These are phyloP conservation scores for Tyrannus savana DNA, from an alignment of 2,113 vertebrate genomes.

Conservation along the genomic window DNA sequence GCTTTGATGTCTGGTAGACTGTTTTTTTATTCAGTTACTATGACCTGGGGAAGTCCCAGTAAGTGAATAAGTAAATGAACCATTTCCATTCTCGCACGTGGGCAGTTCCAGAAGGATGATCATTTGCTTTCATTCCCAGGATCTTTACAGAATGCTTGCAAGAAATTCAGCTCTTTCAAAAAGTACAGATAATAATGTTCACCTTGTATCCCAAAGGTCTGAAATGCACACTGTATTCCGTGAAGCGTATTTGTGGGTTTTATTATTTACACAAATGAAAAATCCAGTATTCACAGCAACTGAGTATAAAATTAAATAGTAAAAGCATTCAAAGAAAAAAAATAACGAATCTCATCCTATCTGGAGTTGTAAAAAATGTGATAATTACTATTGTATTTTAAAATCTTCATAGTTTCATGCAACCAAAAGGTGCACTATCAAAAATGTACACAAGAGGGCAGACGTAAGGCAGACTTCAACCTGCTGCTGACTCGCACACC, in stretches of 20 bases:
- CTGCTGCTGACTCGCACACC: neutral
- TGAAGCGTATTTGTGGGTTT: neutral
- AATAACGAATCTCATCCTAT: neutral
- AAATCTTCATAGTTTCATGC: neutral
- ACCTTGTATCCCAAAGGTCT: neutral
- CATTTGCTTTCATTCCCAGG: neutral
- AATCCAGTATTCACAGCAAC: neutral
- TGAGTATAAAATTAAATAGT: neutral
- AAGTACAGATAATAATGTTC: neutral
- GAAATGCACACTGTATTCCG: neutral
- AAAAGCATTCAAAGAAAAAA: neutral
- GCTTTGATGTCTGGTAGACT: neutral
- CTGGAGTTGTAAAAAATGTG: neutral
- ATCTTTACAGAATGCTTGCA: neutral
- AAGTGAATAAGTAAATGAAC: neutral
- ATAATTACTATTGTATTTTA: neutral
- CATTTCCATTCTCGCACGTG: rapidly evolving
- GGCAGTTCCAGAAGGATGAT: neutral
- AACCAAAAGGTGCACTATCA: neutral
- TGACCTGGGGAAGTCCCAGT: neutral
- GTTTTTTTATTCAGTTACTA: neutral
- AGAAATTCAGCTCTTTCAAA: neutral
- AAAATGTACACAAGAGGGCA: constrained; percentile 16
- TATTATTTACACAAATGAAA: neutral
- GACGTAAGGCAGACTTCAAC: neutral